A percentile compares a stretch with the other conserved stretches of the same genome.
Conservation (phyloP, 2,888 invertebrate genomes). For the Napeogenes inachia region DNA sequence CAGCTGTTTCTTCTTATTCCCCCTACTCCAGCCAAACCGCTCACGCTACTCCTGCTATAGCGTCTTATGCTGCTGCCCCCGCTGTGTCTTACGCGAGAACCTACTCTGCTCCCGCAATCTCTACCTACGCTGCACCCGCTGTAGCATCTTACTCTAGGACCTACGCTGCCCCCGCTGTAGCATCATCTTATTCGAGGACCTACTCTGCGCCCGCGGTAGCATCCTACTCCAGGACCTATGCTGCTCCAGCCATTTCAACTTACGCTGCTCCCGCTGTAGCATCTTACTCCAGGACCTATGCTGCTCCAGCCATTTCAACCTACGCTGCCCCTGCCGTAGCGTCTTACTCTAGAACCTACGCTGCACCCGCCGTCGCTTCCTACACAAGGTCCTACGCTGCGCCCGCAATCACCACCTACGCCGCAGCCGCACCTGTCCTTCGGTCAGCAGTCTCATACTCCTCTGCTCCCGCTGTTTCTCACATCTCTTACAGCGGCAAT, state of each 20-base stretch:
- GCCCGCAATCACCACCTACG: slow-evolving; percentile 34
- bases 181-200: slow-evolving; percentile 36
- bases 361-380: slow-evolving; percentile 44
- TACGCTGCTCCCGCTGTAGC: slow-evolving; percentile 36
- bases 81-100: slow-evolving; percentile 34
- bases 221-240: slow-evolving; percentile 51
- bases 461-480: slow-evolving; percentile 79
- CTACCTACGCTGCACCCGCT: slow-evolving; percentile 32
- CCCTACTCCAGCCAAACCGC: slow-evolving; percentile 39
- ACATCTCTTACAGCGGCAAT: slow-evolving; percentile 79
- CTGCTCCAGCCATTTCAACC: slow-evolving; percentile 71
- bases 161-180: slow-evolving; percentile 48
- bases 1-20: slow-evolving; percentile 36
- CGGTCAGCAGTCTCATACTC: slow-evolving; percentile 43
- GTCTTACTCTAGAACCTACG: slow-evolving; percentile 51
- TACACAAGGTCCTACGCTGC: slow-evolving; percentile 27
- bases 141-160: slow-evolving; percentile 34
- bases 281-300: slow-evolving; percentile 40
- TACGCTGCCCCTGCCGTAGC: slow-evolving; percentile 47
- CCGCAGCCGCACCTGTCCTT: slow-evolving; percentile 33
- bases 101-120: slow-evolving; percentile 46
- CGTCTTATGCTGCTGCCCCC: slow-evolving; percentile 32
- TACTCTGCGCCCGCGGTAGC: slow-evolving; percentile 41
- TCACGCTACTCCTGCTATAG: slow-evolving; percentile 47
- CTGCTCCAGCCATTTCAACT: slow-evolving; percentile 44